Evolutionary conservation across 92 coral and sea anemone genomes (phyloP).

Genomic region (Ricordea florida): DNA sequence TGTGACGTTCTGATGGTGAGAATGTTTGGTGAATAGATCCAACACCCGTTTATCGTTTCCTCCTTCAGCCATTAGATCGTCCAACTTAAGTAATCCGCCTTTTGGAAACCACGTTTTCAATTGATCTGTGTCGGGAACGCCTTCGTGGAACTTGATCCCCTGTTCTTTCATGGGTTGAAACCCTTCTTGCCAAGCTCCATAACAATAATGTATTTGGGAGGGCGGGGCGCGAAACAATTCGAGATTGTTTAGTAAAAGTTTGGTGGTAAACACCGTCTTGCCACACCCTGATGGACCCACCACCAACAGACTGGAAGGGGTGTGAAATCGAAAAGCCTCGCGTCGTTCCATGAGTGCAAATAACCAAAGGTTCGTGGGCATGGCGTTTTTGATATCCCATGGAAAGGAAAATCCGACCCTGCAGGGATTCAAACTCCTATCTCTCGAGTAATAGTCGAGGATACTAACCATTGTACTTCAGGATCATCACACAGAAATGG

Average conservation of each 20-base stretch:
- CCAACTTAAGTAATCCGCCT: slow-evolving; percentile 35
- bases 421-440: too few species aligned
- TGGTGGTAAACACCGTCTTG: not conserved
- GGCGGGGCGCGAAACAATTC: not conserved
- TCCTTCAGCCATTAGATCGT: slow-evolving; percentile 35
- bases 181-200: slow-evolving; percentile 43
- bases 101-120: slow-evolving; percentile 1
- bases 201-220: slow-evolving; percentile 10
- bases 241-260: not conserved
- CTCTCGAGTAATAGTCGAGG: too few species aligned
- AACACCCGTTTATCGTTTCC: slow-evolving; percentile 31
- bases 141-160: slow-evolving; percentile 36
- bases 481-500: too few species aligned
- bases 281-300: not conserved
- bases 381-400: too few species aligned
- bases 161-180: slow-evolving; percentile 10
- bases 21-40: slow-evolving; percentile 53
- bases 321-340: not conserved
- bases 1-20: slow-evolving; percentile 34
- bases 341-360: not conserved
- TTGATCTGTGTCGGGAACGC: slow-evolving; percentile 11
- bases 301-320: not conserved
- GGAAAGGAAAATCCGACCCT: too few species aligned
- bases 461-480: too few species aligned
- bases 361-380: not conserved